Evolutionary conservation across 2,797 vertebrate species (phyloP).

Genomic region (Synanceia verrucosa): DNA sequence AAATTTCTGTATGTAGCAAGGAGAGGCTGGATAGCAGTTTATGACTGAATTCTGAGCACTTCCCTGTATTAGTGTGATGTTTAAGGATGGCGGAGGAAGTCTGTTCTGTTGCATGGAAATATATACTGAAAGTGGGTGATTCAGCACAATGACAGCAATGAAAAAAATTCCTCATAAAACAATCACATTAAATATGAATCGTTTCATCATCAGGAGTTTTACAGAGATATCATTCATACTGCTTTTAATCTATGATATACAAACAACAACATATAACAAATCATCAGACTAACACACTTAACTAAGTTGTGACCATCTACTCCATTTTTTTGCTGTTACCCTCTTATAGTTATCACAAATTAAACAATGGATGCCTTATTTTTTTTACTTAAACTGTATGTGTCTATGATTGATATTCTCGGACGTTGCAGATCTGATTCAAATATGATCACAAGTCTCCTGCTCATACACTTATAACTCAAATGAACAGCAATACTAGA

Average conservation of each 20-base stretch:
- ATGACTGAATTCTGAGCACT: neutral
- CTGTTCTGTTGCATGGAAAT: neutral
- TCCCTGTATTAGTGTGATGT: neutral
- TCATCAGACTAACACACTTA: neutral
- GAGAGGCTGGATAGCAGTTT: neutral
- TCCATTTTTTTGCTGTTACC: neutral
- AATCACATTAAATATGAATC: neutral
- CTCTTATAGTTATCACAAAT: neutral
- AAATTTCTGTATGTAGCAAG: conserved; percentile 9
- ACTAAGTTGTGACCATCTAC: neutral
- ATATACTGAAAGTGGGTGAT: neutral
- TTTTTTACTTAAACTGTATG: too few species aligned
- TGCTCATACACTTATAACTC: neutral
- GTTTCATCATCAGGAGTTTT: neutral
- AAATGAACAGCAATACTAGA: neutral
- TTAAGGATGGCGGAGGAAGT: neutral
- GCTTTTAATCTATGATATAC: neutral
- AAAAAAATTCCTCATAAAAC: neutral
- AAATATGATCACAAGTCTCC: neutral
- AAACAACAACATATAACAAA: neutral
- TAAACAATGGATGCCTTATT: too few species aligned
- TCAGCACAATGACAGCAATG: neutral
- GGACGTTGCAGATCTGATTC: neutral
- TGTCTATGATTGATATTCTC: neutral
- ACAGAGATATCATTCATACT: neutral